Conservation (phyloP, 2,888 invertebrate species). For the Cerastis rubricosa region DNA sequence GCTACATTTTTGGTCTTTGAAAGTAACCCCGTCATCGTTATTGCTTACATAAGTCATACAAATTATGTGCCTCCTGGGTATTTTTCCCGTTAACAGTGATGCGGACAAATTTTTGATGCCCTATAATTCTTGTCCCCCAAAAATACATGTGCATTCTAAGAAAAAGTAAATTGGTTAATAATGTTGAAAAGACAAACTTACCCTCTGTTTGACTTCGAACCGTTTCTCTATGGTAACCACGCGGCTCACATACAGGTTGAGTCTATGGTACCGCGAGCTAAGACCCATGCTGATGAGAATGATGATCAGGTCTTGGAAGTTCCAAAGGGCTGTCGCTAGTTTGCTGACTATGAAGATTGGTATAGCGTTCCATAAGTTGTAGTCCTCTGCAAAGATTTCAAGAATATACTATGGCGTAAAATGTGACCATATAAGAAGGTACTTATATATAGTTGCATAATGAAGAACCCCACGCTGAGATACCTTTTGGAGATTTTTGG, state of each 20-base stretch:
- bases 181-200: slow-evolving; percentile 43
- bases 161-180: too few relatives aligned
- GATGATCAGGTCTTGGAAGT: slow-evolving; percentile 93
- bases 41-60: too few relatives aligned
- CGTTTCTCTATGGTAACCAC: slow-evolving; percentile 73
- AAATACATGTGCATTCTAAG: too few relatives aligned
- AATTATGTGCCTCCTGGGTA: too few relatives aligned
- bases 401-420: neutral
- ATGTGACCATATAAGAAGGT: neutral
- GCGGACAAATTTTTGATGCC: too few relatives aligned
- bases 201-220: slow-evolving; percentile 68
- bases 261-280: slow-evolving; percentile 91
- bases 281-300: slow-evolving; percentile 94
- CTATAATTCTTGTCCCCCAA: too few relatives aligned
- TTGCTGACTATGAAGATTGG: slow-evolving; percentile 89
- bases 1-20: too few relatives aligned
- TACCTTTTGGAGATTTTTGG: too few relatives aligned
- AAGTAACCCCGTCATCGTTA: too few relatives aligned
- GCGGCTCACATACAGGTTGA: slow-evolving; percentile 85
- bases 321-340: slow-evolving; percentile 93
- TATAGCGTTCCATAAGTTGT: slow-evolving; percentile 78
- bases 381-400: slow-evolving; percentile 73
- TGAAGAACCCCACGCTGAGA: too few relatives aligned
- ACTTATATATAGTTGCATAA: too few relatives aligned
- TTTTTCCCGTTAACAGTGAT: too few relatives aligned